Evolutionary conservation across 92 coral and sea anemone genomes (phyloP), one percentile per base, ranked within the genome.

Genomic region (Actinostola sp.): DNA sequence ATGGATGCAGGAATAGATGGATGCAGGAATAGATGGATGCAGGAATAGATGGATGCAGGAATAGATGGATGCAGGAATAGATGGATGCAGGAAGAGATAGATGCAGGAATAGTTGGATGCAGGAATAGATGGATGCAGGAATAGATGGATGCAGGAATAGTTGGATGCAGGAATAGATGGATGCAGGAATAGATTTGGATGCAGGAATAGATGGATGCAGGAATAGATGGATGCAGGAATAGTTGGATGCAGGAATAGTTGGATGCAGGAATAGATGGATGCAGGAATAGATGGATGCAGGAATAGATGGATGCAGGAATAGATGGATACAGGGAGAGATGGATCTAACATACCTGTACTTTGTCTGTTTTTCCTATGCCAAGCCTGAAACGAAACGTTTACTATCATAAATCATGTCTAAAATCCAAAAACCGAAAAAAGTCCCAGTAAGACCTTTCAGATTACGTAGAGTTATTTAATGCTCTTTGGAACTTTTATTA

Each of bases 331-430:
- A n/a, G n/a, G n/a, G n/a, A n/a, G n/a, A n/a, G n/a, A n/a, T n/a
- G n/a, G n/a, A n/a, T 2, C 5, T 53, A 53, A 21, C 88, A 71
- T 48, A 93, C 98, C 91, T 87, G 83, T 0, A 92, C 77, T 71
- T 93, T 93, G 63, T 82, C 88, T 38, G 91, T 90, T 76, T 93
- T 93, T 55, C 96, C 96, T 62, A 93, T 93, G 8, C 98, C 98
- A 67, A 93, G 87, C 85, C 98, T 93, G 49, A 42, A 44, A 41
- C 33, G n/a, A n/a, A n/a, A n/a, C n/a, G n/a, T n/a, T n/a, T n/a
- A n/a, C n/a, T n/a, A n/a, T n/a, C n/a, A n/a, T n/a, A n/a, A n/a
- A n/a, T n/a, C n/a, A n/a, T n/a, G n/a, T n/a, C n/a, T n/a, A n/a
- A n/a, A n/a, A n/a, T n/a, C n/a, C n/a, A n/a, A n/a, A n/a, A n/a